A percentile compares a stretch with the other conserved stretches of the same genome.
Evolutionary conservation across 2,113 vertebrate genomes (phyloP).

Genomic region (Acrocephalus arundinaceus): DNA sequence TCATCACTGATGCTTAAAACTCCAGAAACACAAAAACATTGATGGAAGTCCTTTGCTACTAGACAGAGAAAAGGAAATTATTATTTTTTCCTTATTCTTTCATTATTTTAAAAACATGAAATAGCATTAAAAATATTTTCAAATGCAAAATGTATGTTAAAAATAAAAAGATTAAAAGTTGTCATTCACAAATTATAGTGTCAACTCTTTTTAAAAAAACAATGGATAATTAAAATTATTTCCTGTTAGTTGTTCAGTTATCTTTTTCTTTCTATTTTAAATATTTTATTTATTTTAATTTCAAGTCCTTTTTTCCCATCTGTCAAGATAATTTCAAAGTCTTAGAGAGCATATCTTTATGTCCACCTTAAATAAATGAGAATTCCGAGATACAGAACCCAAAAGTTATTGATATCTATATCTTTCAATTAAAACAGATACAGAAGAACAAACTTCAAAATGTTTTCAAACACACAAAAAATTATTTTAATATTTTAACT

Average conservation of each 20-base stretch:
- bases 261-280: background rate
- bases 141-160: background rate
- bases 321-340: background rate
- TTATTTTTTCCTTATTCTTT: background rate
- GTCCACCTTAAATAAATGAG: background rate
- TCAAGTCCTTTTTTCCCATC: background rate
- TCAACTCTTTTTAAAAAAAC: background rate
- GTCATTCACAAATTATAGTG: background rate
- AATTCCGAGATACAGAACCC: background rate
- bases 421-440: background rate
- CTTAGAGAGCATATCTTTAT: background rate
- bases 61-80: background rate
- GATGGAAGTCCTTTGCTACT: background rate
- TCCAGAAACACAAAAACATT: background rate
- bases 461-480: background rate
- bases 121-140: background rate
- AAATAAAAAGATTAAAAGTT: background rate
- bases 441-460: background rate
- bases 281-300: background rate
- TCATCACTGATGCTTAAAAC: background rate
- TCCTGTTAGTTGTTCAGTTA: background rate
- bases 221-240: background rate
- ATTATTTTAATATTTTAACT: background rate
- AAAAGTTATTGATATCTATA: background rate
- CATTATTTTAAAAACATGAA: background rate